Conservation (phyloP, 2,113 vertebrate genomes). For the Strix uralensis region DNA sequence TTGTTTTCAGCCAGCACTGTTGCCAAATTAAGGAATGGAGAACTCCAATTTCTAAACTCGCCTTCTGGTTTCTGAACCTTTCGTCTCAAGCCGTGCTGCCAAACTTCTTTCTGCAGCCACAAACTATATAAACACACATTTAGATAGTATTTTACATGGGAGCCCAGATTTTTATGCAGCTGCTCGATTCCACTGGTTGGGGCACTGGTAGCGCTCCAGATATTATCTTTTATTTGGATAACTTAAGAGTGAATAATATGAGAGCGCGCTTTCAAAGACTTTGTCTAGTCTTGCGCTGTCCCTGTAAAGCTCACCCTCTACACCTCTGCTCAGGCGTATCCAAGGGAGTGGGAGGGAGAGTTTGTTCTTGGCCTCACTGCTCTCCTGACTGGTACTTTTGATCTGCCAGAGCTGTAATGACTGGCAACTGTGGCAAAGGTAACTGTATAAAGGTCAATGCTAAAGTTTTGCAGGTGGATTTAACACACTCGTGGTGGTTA, state of each 20-base stretch:
- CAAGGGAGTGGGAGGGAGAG: background rate
- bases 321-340: background rate
- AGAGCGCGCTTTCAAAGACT: background rate
- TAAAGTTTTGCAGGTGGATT: background rate
- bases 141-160: background rate
- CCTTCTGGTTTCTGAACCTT: background rate
- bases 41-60: background rate
- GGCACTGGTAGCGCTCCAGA: background rate
- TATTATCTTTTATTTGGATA: background rate
- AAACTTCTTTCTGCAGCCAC: background rate
- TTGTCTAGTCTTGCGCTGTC: background rate
- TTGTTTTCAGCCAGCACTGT: background rate
- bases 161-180: background rate
- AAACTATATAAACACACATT: background rate
- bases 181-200: background rate
- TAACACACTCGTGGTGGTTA: background rate
- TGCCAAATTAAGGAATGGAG: background rate
- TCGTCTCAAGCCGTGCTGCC: background rate
- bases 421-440: constrained; percentile 54
- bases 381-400: constrained; percentile 28
- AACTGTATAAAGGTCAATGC: constrained; percentile 74
- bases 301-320: background rate
- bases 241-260: background rate
- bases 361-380: background rate
- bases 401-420: background rate